Conservation (phyloP, 1,140 invertebrate species). For the Polypedilum pembai region DNA sequence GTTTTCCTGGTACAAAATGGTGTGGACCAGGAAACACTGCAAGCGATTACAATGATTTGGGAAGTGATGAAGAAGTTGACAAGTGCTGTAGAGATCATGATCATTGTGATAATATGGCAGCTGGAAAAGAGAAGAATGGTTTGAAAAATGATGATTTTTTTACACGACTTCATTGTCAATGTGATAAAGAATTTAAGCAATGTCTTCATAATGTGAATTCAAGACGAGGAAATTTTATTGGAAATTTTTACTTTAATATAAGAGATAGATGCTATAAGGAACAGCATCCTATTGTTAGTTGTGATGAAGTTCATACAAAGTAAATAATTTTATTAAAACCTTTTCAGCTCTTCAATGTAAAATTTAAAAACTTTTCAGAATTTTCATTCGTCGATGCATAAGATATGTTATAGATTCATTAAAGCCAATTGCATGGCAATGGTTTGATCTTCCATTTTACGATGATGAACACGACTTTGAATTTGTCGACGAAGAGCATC, state of each 20-base stretch:
- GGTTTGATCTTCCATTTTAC: conserved; percentile 51
- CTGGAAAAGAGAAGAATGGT: conserved; percentile 50
- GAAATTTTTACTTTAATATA: conserved; percentile 59
- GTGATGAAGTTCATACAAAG: conserved; percentile 43
- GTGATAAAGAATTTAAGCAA: conserved; percentile 58
- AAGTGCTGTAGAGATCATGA: conserved; percentile 72
- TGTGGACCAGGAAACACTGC: conserved; percentile 68
- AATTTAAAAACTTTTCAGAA: conserved; percentile 31
- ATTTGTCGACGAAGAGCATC: conserved; percentile 21
- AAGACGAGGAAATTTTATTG: conserved; percentile 48
- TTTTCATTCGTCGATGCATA: conserved; percentile 44
- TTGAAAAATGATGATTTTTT: conserved; percentile 56
- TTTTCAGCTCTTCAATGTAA: neutral
- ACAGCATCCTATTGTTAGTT: conserved; percentile 56
- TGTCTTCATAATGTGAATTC: conserved; percentile 53
- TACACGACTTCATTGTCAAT: conserved; percentile 56
- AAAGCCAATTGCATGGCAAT: conserved; percentile 48
- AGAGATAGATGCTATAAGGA: conserved; percentile 57
- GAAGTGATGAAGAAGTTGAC: conserved; percentile 56
- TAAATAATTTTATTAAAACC: neutral
- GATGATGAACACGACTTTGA: conserved; percentile 24
- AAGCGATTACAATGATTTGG: conserved; percentile 59
- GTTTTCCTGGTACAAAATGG: conserved; percentile 54
- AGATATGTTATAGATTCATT: conserved; percentile 48
- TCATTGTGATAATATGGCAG: conserved; percentile 59